A percentile compares a stretch with the other conserved stretches of the same genome.
phyloP scores from a whole-genome alignment of 2,888 invertebrate species.

The Archips xylosteana region DNA sequence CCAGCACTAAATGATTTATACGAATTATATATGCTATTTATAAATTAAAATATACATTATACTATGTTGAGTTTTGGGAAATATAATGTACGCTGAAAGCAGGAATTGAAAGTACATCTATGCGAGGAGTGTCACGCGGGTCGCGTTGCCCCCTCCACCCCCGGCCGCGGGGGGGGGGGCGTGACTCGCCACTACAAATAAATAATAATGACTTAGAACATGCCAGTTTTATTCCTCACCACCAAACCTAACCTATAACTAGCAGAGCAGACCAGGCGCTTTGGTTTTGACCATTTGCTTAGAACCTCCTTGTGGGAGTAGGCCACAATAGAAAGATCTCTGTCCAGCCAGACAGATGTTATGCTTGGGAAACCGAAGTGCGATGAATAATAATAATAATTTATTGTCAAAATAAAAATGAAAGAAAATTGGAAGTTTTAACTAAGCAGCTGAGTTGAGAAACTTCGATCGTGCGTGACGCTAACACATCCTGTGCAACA shows the following conservation, averaged over 20 bases:
- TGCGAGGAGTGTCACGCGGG: neutral
- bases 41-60: conserved; percentile 19
- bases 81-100: conserved; percentile 29
- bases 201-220: conserved; percentile 31
- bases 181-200: conserved; percentile 1
- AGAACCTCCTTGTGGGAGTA: too few relatives aligned
- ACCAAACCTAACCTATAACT: neutral
- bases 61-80: conserved; percentile 36
- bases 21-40: conserved; percentile 38
- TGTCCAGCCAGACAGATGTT: too few relatives aligned
- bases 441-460: too few relatives aligned
- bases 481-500: too few relatives aligned
- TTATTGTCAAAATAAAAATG: too few relatives aligned
- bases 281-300: too few relatives aligned
- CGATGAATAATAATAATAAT: too few relatives aligned
- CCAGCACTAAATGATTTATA: conserved; percentile 20
- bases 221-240: neutral
- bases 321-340: too few relatives aligned
- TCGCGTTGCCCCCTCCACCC: neutral
- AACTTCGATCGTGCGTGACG: too few relatives aligned
- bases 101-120: neutral
- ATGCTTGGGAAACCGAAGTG: too few relatives aligned
- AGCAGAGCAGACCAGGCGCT: too few relatives aligned
- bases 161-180: neutral
- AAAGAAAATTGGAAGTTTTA: too few relatives aligned